A percentile compares a stretch with the other conserved stretches of the same genome.
Conservation (phyloP, 2,797 vertebrate species). For the Gastrophryne carolinensis region DNA sequence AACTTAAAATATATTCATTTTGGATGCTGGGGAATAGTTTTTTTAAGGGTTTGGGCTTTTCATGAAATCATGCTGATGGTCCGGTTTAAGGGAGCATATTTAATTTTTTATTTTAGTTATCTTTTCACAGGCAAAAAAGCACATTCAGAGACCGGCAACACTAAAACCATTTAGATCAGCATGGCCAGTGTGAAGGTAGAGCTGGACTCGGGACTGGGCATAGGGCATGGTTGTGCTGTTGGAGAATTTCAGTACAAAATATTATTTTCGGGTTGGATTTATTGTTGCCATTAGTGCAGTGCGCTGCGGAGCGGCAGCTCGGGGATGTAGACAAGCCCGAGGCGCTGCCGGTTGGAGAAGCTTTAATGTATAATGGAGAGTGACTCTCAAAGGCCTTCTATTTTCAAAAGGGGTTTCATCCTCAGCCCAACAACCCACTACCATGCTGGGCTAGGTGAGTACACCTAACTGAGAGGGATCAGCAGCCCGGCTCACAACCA, state of each 20-base stretch:
- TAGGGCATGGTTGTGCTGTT: too few species aligned
- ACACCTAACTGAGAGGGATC: not conserved
- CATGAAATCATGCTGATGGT: too few species aligned
- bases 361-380: not conserved
- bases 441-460: not conserved
- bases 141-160: too few species aligned
- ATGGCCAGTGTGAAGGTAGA: too few species aligned
- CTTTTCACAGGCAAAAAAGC: too few species aligned
- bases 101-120: too few species aligned
- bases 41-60: too few species aligned
- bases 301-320: not conserved
- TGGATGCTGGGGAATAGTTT: too few species aligned
- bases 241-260: not conserved
- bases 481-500: not conserved
- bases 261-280: not conserved
- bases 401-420: conserved; percentile 28
- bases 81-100: too few species aligned
- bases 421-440: not conserved
- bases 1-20: too few species aligned
- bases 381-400: conserved; percentile 19
- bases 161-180: too few species aligned
- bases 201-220: too few species aligned
- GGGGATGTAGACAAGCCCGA: not conserved
- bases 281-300: not conserved
- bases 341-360: not conserved